These are phyloP conservation scores for Vimba vimba DNA, from an alignment of 2,113 vertebrate genomes.

Conservation along the genomic window DNA sequence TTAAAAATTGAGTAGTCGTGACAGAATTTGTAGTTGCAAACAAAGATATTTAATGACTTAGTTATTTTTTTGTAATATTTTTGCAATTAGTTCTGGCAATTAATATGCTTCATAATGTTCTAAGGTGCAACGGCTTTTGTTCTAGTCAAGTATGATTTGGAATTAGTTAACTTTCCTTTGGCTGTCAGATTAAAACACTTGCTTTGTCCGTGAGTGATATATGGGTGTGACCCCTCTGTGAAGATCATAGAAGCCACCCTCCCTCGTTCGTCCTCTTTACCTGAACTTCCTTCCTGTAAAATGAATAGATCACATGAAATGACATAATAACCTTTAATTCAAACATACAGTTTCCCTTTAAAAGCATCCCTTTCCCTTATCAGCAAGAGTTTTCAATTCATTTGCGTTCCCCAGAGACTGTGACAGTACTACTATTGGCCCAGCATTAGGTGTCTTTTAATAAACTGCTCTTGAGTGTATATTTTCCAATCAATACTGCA, in stretches of 20 bases:
- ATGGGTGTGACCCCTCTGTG: constrained; percentile 32
- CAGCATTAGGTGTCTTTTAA: constrained; percentile 42
- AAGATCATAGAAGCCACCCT: background rate
- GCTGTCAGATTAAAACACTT: constrained; percentile 9
- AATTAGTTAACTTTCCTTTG: constrained; percentile 9
- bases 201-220: constrained; percentile 13
- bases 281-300: background rate
- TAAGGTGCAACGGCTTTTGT: background rate
- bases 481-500: constrained; percentile 50
- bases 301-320: background rate
- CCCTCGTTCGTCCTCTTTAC: background rate
- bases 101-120: background rate
- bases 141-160: background rate
- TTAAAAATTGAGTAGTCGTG: background rate
- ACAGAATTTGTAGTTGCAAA: background rate
- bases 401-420: constrained; percentile 1
- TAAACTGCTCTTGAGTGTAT: constrained; percentile 45
- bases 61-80: background rate
- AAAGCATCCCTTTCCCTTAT: constrained; percentile 19
- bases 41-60: background rate
- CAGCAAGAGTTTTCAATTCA: constrained; percentile 1
- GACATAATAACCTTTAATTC: constrained; percentile 2
- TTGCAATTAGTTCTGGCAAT: background rate
- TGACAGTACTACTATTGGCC: background rate
- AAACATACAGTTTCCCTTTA: background rate